Evolutionary conservation across 1,140 invertebrate species (phyloP).

Genomic region (Eriocheir sinensis): DNA sequence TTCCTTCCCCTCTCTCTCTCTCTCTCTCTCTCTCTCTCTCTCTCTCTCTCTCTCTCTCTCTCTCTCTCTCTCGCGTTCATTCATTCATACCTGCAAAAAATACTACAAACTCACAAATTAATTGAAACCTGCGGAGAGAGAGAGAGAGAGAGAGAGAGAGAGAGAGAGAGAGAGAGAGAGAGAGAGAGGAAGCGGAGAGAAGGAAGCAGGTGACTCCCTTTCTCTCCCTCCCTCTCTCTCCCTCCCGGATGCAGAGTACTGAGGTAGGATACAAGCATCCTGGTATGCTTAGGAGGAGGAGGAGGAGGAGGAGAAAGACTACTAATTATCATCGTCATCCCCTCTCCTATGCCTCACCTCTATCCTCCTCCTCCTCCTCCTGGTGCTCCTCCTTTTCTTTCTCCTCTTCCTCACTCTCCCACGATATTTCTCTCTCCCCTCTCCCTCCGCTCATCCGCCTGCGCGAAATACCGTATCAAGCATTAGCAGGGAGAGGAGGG

Average conservation of each 20-base stretch:
- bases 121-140: not conserved
- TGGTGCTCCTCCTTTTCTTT: not conserved
- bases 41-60: too few relatives aligned
- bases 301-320: not conserved
- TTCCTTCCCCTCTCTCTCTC: too few relatives aligned
- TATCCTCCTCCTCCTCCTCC: slow-evolving; percentile 9
- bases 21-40: too few relatives aligned
- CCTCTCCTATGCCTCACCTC: not conserved
- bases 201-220: slow-evolving; percentile 20
- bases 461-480: not conserved
- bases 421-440: not conserved
- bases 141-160: slow-evolving; percentile 22
- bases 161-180: slow-evolving; percentile 5
- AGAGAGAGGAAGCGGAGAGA: not conserved
- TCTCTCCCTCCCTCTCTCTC: not conserved
- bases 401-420: not conserved
- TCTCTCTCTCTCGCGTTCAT: too few relatives aligned
- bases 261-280: slow-evolving; percentile 22
- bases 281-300: slow-evolving; percentile 20
- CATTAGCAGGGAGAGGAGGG: not conserved
- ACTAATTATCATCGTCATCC: not conserved
- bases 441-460: not conserved
- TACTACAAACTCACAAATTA: too few relatives aligned
- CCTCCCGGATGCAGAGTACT: slow-evolving; percentile 19
- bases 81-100: too few relatives aligned